These are phyloP conservation scores for Meriones unguiculatus DNA, from an alignment of 2,113 vertebrate genomes.

Conservation along the genomic window DNA sequence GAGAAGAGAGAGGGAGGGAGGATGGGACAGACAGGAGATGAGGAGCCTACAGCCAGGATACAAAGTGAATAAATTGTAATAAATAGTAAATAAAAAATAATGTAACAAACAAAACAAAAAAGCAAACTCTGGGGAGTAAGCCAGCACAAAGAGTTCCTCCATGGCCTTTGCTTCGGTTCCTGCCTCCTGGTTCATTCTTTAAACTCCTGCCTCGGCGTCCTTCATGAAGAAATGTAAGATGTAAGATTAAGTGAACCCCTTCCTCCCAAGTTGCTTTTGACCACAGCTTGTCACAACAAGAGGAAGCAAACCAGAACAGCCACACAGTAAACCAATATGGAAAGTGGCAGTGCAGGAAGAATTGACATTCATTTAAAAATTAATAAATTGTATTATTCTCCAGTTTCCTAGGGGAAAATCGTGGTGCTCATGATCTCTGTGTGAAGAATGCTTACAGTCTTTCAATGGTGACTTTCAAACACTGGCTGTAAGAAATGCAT, in stretches of 20 bases:
- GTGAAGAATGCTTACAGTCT: constrained; percentile 40
- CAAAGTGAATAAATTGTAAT: no score
- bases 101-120: no score
- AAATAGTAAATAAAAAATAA: no score
- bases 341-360: not conserved
- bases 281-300: not conserved
- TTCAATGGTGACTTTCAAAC: not conserved
- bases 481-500: not conserved
- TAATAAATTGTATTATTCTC: not conserved
- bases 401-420: constrained; percentile 22
- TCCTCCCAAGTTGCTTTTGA: not conserved
- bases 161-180: not conserved
- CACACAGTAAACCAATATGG: not conserved
- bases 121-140: not conserved
- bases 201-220: no score
- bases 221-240: not conserved
- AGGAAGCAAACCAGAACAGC: not conserved
- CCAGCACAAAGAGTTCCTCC: no score
- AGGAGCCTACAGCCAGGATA: no score
- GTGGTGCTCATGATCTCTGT: not conserved
- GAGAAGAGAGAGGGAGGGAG: no score
- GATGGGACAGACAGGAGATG: no score
- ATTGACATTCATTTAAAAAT: constrained; percentile 6
- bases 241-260: not conserved
- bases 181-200: not conserved